Evolutionary conservation across 2,797 vertebrate species (phyloP), one percentile per base, ranked within the genome.

Genomic region (Mormyrops boulengeri): DNA sequence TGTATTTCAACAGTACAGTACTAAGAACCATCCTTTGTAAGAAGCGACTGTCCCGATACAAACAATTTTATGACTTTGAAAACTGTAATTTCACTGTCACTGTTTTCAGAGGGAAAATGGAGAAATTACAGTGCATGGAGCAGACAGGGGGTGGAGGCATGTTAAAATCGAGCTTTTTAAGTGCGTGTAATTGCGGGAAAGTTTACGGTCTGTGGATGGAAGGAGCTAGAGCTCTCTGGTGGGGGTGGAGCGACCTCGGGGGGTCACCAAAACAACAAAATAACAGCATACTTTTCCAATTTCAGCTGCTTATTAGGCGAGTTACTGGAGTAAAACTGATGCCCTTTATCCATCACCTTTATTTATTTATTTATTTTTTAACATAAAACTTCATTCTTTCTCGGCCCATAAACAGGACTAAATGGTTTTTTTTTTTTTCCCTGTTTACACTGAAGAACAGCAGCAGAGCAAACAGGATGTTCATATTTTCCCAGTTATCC

Each of bases 251-350:
- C 12, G 12, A 38, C 26, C 30, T 38, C 9, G 30, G 30, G 38
- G 73, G 8, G 26, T 47, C 14, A 69, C 47, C n/a, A 89, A 38
- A 60, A 73, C 77, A 30, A 4, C 11, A 87, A 62, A 87, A 82
- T 87, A 89, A 89, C 62, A 87, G 53, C 89, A 73, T 38, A 87
- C 66, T 89, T 66, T 90, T 41, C 90, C 90, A 87, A 90, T 52
- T 50, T 89, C 55, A 87, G 41, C 85, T 52, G 73, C 66, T 66
- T 88, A 82, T 90, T 90, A 62, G 26, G 17, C 5, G 19, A 82
- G 14, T 80, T 69, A 77, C 88, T 80, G 49, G 52, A 90, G 22
- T 84, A 47, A 80, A 84, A 87, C 85, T 38, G 50, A 30, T 53
- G 49, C 85, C 85, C 49, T 87, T 34, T 87, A 55, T 87, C 30